These are phyloP conservation scores for Eonycteris spelaea DNA, from an alignment of 2,113 vertebrate species.

Conservation along the genomic window DNA sequence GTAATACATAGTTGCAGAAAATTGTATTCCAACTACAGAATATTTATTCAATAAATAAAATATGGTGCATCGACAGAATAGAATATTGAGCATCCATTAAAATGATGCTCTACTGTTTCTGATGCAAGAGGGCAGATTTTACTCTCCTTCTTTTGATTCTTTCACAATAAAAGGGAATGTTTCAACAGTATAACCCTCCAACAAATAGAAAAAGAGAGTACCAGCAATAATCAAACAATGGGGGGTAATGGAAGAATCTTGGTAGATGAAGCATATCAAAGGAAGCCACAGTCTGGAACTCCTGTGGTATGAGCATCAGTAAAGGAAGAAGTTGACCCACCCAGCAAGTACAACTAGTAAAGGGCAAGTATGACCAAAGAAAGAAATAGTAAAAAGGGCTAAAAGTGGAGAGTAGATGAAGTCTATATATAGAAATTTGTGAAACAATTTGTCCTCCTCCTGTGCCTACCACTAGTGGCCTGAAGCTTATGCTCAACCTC, in stretches of 20 bases:
- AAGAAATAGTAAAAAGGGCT: not conserved
- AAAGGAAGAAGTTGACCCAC: not conserved
- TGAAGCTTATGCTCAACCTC: not conserved
- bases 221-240: not conserved
- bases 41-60: not conserved
- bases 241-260: not conserved
- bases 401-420: not conserved
- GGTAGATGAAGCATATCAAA: not conserved
- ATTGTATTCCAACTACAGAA: not conserved
- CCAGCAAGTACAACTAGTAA: not conserved
- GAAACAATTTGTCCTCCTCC: not conserved
- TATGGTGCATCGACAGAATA: not conserved
- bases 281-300: not conserved
- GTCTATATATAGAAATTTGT: not conserved
- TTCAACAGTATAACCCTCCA: not conserved
- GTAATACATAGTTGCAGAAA: not conserved
- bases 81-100: not conserved
- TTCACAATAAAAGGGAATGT: not conserved
- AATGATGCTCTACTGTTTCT: not conserved
- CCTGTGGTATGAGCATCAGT: not conserved
- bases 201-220: not conserved
- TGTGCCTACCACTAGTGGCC: not conserved
- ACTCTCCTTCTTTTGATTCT: not conserved
- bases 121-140: not conserved
- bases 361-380: not conserved